Conservation (phyloP, 2,797 vertebrate genomes). For the Botia kubotai region DNA sequence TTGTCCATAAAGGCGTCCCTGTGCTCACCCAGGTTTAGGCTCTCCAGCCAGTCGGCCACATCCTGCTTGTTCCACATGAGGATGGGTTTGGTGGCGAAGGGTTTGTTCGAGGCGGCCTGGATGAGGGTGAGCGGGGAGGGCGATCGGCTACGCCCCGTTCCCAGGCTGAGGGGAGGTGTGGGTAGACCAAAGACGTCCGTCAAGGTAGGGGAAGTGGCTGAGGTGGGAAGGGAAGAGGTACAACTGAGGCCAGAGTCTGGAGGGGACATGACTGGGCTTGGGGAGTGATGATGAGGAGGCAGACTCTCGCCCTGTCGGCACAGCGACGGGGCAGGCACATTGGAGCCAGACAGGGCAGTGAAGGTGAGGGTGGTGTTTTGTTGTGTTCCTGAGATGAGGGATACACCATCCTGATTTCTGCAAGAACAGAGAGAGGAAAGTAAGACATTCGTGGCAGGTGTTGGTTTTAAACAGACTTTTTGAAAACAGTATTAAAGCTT, state of each 20-base stretch:
- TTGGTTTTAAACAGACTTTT: background rate
- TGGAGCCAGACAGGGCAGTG: slow-evolving; percentile 74
- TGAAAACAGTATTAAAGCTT: background rate
- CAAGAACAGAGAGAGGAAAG: background rate
- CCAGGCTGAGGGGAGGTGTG: slow-evolving; percentile 83
- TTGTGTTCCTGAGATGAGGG: slow-evolving; percentile 85
- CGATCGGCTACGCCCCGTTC: slow-evolving; percentile 85
- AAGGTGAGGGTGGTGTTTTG: slow-evolving; percentile 88
- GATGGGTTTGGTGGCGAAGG: slow-evolving; percentile 88
- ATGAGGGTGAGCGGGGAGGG: slow-evolving; percentile 88
- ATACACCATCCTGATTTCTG: slow-evolving; percentile 85
- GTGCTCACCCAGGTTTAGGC: slow-evolving; percentile 89
- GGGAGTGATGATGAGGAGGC: slow-evolving; percentile 77
- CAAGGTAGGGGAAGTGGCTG: slow-evolving; percentile 78
- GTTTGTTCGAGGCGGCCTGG: slow-evolving; percentile 86
- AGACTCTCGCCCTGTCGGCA: slow-evolving; percentile 74
- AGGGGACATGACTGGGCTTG: slow-evolving; percentile 86
- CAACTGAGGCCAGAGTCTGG: slow-evolving; percentile 82
- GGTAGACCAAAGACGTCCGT: slow-evolving; percentile 87
- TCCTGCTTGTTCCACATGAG: slow-evolving; percentile 91
- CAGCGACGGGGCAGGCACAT: slow-evolving; percentile 80
- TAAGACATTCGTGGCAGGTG: background rate
- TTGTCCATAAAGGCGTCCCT: slow-evolving; percentile 92
- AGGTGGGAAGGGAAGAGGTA: slow-evolving; percentile 77
- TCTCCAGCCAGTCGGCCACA: slow-evolving; percentile 92